Evolutionary conservation across 2,888 invertebrate genomes (phyloP).

Genomic region (Chrysolina haemoptera): DNA sequence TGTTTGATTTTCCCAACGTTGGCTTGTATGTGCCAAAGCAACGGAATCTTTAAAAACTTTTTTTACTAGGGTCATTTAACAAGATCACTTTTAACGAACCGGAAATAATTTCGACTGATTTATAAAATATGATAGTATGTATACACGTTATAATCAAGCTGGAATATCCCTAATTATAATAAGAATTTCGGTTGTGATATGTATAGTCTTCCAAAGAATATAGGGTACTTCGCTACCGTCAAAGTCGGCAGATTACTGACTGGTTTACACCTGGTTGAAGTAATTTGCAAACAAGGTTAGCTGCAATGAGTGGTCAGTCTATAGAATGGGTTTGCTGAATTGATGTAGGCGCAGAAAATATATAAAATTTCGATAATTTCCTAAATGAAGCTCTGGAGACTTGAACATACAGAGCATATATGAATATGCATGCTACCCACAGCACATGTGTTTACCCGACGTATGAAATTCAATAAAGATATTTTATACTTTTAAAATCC

Average conservation of each 20-base stretch:
- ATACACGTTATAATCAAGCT: conserved; percentile 44
- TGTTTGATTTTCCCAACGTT: too few relatives aligned
- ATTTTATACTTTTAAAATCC: too few relatives aligned
- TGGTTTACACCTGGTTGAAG: conserved; percentile 58
- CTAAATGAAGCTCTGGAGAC: too few relatives aligned
- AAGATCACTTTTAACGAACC: conserved; percentile 23
- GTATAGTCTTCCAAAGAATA: conserved; percentile 52
- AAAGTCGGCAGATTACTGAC: conserved; percentile 54
- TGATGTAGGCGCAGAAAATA: neutral
- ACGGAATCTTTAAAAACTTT: too few relatives aligned
- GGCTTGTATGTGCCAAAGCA: too few relatives aligned
- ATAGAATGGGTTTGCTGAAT: neutral
- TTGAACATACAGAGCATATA: too few relatives aligned
- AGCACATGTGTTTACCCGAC: too few relatives aligned
- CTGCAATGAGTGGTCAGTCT: neutral
- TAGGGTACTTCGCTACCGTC: conserved; percentile 53
- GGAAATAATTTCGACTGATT: conserved; percentile 40
- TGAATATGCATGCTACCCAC: too few relatives aligned
- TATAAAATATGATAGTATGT: conserved; percentile 37
- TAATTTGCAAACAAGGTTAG: conserved; percentile 22
- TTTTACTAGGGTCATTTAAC: conserved; percentile 5
- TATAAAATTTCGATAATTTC: neutral
- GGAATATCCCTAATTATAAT: conserved; percentile 47
- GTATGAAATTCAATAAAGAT: too few relatives aligned
- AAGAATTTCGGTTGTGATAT: conserved; percentile 48